Evolutionary conservation across 2,113 vertebrate genomes (phyloP), one percentile per base, ranked within the genome.

Genomic region (Scomber scombrus): DNA sequence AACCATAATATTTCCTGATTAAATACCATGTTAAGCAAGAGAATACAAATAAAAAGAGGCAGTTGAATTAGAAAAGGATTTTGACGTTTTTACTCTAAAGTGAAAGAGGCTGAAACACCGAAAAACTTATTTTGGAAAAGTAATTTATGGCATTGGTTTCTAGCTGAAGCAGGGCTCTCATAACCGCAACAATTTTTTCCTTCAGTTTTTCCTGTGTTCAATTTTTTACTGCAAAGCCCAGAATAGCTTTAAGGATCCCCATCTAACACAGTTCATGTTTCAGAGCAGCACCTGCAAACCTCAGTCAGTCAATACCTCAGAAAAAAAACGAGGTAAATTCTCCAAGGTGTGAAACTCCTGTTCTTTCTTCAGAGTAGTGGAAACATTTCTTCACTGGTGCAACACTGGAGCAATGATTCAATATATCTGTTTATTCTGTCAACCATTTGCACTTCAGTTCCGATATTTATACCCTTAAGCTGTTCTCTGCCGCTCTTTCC

Each of bases 341-440:
- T 74, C 61, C 16, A 18, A 47, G 54, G 46, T 64, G 45, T 13
- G 1, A 58, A 46, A 18, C 51, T 75, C n/a, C 14, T 16, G 43
- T 45, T 71, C 21, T 51, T 63, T 86, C n/a, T 60, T 80, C 45
- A 60, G 65, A 68, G 75, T 26, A 26, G 29, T 56, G 19, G 70
- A 78, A 71, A 31, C 16, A 29, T 40, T 51, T 68, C 49, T 75
- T 84, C 23, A 5, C n/a, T 19, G 2, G 54, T 52, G 43, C 62
- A 80, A 50, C 0, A 46, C 19, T 18, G 51, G 65, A 61, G 61
- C 69, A 75, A 49, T 73, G 34, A 76, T 88, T 83, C 71, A 81
- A 43, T 16, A 43, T 46, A 64, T 76, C 56, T 78, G 73, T 91
- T 86, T 83, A 68, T 60, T 79, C 76, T 74, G 63, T 70, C 78